Evolutionary conservation across 2,113 vertebrate genomes (phyloP).

Genomic region (Pseudorectes ferrugineus): DNA sequence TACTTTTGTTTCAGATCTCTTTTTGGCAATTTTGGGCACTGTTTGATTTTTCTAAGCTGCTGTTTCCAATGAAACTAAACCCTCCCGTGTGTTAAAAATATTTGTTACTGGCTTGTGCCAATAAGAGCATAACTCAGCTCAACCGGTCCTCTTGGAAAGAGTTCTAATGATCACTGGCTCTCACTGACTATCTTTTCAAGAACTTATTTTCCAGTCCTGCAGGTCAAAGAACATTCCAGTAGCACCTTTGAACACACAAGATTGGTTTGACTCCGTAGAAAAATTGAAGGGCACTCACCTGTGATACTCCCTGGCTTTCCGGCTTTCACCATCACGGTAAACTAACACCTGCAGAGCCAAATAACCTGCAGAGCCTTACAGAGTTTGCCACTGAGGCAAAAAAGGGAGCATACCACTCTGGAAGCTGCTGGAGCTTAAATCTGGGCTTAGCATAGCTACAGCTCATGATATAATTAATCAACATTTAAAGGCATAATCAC

Average conservation of each 20-base stretch:
- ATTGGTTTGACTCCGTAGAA: not conserved
- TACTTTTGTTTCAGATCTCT: not conserved
- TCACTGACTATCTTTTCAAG: not conserved
- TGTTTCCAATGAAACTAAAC: not conserved
- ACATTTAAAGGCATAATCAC: not conserved
- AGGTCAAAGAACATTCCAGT: not conserved
- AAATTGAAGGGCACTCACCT: rapidly evolving
- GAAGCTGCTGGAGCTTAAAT: not conserved
- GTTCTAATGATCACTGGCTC: not conserved
- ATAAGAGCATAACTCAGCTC: not conserved
- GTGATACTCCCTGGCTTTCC: not conserved
- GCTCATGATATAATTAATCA: not conserved
- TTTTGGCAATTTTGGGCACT: not conserved
- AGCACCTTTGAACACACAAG: not conserved
- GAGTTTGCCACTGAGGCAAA: not conserved
- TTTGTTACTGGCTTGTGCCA: not conserved
- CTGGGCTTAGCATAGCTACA: not conserved
- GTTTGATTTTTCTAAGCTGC: not conserved
- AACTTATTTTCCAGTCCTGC: not conserved
- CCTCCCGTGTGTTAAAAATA: not conserved
- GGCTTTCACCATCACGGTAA: not conserved
- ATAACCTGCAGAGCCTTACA: not conserved
- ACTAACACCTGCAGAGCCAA: not conserved
- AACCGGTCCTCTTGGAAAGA: not conserved
- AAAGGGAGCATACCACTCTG: not conserved